Percentiles rank a stretch among this genome's conserved stretches.
Conservation (phyloP, 2,888 invertebrate genomes). For the Parochlus steinenii region DNA sequence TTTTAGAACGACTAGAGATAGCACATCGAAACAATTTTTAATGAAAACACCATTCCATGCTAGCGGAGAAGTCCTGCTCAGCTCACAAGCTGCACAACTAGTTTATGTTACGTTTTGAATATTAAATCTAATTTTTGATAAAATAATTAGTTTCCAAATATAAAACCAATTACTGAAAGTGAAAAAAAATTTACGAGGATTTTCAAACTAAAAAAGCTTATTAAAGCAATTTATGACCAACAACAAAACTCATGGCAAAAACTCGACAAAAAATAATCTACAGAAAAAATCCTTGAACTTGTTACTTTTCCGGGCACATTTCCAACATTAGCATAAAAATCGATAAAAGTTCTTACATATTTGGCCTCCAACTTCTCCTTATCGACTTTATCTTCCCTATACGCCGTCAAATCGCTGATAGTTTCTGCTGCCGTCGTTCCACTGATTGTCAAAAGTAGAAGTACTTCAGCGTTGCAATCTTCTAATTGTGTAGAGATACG, state of each 20-base stretch:
- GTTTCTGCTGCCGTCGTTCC: constrained; percentile 88
- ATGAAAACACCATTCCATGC: no score
- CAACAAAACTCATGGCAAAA: no score
- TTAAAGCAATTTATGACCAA: no score
- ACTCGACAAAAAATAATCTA: constrained; percentile 4
- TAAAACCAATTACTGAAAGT: no score
- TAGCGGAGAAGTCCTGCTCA: no score
- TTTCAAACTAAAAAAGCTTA: no score
- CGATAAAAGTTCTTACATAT: constrained; percentile 43
- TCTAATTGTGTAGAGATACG: constrained; percentile 78
- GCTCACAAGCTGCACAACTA: constrained; percentile 11
- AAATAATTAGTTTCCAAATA: no score
- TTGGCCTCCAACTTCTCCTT: constrained; percentile 40
- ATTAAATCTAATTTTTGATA: no score
- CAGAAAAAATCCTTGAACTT: constrained; percentile 2
- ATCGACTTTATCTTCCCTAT: constrained; percentile 65
- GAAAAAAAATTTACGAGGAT: no score
- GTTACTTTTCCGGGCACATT: not conserved
- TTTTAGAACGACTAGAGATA: no score
- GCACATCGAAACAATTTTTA: no score
- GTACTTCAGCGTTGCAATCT: constrained; percentile 71
- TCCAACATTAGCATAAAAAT: constrained; percentile 4
- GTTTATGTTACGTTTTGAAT: not conserved
- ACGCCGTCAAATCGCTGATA: constrained; percentile 75
- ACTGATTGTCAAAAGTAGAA: constrained; percentile 82